Base-by-base conservation (phyloP, 2,113 vertebrate species). In the Thermophis baileyi region DNA sequence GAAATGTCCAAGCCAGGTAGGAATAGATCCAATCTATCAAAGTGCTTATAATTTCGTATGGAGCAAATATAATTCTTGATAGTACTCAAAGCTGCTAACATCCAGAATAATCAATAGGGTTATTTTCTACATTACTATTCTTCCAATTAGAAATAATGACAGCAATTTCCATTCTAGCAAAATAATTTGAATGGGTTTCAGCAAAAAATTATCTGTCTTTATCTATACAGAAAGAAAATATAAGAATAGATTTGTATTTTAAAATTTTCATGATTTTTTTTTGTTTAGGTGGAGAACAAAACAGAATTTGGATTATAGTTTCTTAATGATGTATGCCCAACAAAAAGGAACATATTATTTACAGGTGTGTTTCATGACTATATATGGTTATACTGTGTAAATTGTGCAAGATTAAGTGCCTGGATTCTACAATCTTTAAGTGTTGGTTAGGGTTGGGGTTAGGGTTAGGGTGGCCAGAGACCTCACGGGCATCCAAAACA, bases 281-380 rank as follows among this genome's bases (percentile, higher is more conserved):
- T n/a, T 94, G 86, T 97, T 95, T 97, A 99, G 99, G 94, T 98
- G 98, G 98, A 96, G 97, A 96, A 97, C 97, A 16, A 99, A 99
- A 95, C 99, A 99, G 97, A 98, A 98, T 93, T 96, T 99, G 97
- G 99, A 99, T 97, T 99, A 98, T 96, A 99, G 98, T 96, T 98
- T 98, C 95, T 98, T 99, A 95, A 99, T 99, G 99, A 97, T 99
- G 2, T 99, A 99, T 92, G 98, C 98, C 30, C 98, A 99, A 30
- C 96, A 97, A 85, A 99, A 98, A 96, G 99, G 99, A 90, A 97
- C 44, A 2, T 98, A 98, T 96, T 99, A 99, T 93, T 98, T 99
- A 94, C 99, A 99, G 99, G 99, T 99, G 97, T 90, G 95, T 95
- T 91, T 49, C 85, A 24, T 22, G 35, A 93, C 91, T 90, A 35